Evolutionary conservation across 2,797 vertebrate genomes (phyloP).

Genomic region (Cuniculus paca): DNA sequence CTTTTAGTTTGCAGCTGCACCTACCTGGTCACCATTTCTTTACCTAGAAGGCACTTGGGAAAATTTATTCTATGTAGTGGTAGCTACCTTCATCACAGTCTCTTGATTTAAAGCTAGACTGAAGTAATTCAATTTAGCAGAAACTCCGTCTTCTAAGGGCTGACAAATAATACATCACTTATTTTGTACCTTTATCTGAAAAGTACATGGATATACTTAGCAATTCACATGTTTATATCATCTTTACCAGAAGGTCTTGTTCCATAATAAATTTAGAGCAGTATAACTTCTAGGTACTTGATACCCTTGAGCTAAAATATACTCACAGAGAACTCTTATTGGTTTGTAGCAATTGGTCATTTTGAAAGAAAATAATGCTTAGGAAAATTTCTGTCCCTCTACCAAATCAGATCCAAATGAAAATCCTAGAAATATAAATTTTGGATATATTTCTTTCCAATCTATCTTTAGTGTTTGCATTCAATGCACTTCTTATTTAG

Average conservation of each 20-base stretch:
- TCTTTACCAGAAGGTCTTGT: slow-evolving; percentile 31
- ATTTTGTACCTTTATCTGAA: slow-evolving; percentile 67
- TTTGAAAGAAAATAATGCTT: not conserved
- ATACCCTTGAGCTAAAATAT: slow-evolving; percentile 13
- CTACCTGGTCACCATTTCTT: slow-evolving; percentile 14
- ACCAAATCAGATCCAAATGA: not conserved
- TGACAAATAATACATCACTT: slow-evolving; percentile 41
- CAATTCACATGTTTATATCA: slow-evolving; percentile 43
- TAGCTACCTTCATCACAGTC: not conserved
- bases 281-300: slow-evolving; percentile 23
- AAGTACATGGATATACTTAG: slow-evolving; percentile 45
- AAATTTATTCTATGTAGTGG: slow-evolving; percentile 1
- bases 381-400: not conserved
- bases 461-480: not conserved
- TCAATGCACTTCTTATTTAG: not conserved
- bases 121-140: slow-evolving; percentile 50
- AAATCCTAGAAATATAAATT: not conserved
- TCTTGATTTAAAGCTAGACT: slow-evolving; percentile 58
- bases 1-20: not conserved
- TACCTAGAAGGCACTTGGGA: not conserved
- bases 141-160: not conserved
- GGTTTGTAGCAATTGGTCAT: not conserved
- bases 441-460: not conserved
- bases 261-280: slow-evolving; percentile 45
- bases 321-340: not conserved